Percentiles rank a stretch among this genome's conserved stretches.
Evolutionary conservation across 2,888 invertebrate genomes (phyloP).

Genomic region (Acanthosepion pharaonis): DNA sequence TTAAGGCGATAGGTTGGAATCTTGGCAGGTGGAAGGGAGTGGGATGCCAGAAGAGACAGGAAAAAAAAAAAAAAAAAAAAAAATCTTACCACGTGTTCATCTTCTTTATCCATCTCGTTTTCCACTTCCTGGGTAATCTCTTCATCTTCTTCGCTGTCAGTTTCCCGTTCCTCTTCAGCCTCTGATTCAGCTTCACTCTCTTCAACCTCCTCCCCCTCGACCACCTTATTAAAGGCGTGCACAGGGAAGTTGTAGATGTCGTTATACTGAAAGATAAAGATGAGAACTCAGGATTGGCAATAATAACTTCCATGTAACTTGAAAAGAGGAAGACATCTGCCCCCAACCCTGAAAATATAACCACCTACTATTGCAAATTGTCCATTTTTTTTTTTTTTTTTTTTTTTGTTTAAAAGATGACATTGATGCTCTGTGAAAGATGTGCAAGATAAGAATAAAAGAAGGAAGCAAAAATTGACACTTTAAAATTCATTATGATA

Average conservation of each 20-base stretch:
- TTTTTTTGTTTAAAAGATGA: too few species aligned
- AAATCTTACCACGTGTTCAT: slow-evolving; percentile 51
- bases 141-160: slow-evolving; percentile 37
- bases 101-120: slow-evolving; percentile 55
- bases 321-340: too few species aligned
- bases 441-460: too few species aligned
- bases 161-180: slow-evolving; percentile 66
- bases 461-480: too few species aligned
- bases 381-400: too few species aligned
- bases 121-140: slow-evolving; percentile 50
- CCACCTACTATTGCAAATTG: too few species aligned
- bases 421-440: too few species aligned
- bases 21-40: neutral
- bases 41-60: neutral
- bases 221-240: slow-evolving; percentile 93
- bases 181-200: slow-evolving; percentile 80
- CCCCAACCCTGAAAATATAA: too few species aligned
- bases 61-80: slow-evolving; percentile 51
- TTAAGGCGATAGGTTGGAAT: neutral
- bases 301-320: neutral
- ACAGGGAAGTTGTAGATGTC: slow-evolving; percentile 99
- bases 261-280: slow-evolving; percentile 83
- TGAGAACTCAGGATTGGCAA: neutral
- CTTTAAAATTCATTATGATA: too few species aligned
- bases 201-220: slow-evolving; percentile 89